phyloP scores from a whole-genome alignment of 2,113 vertebrate genomes.

The Melospiza georgiana region DNA sequence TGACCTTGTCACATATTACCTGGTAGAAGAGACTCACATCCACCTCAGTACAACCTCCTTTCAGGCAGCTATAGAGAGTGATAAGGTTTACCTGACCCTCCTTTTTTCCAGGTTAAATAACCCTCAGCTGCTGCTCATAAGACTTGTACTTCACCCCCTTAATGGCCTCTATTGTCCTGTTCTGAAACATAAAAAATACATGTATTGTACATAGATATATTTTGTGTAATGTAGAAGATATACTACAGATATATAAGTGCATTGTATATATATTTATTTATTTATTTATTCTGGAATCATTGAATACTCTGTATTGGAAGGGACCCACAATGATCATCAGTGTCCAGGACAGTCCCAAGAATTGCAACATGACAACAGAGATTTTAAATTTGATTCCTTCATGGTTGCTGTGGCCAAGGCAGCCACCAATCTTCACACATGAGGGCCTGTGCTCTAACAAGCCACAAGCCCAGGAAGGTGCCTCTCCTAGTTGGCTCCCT shows the following conservation, averaged over 20 bases:
- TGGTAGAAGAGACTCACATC: background rate
- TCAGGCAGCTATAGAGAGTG: no score
- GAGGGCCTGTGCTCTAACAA: background rate
- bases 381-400: background rate
- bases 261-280: background rate
- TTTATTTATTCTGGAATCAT: background rate
- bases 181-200: background rate
- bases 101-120: background rate
- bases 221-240: background rate
- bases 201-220: no score
- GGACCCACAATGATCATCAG: background rate
- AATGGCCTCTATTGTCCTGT: background rate
- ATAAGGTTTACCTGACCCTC: background rate
- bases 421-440: background rate
- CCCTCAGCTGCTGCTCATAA: background rate
- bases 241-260: background rate
- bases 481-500: background rate
- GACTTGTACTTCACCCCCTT: background rate
- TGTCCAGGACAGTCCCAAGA: background rate
- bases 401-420: background rate
- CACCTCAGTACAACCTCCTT: no score
- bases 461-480: background rate
- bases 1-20: background rate
- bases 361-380: background rate
- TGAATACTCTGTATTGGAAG: background rate